Conservation (phyloP, 2,888 invertebrate species). For the Merodon equestris region DNA sequence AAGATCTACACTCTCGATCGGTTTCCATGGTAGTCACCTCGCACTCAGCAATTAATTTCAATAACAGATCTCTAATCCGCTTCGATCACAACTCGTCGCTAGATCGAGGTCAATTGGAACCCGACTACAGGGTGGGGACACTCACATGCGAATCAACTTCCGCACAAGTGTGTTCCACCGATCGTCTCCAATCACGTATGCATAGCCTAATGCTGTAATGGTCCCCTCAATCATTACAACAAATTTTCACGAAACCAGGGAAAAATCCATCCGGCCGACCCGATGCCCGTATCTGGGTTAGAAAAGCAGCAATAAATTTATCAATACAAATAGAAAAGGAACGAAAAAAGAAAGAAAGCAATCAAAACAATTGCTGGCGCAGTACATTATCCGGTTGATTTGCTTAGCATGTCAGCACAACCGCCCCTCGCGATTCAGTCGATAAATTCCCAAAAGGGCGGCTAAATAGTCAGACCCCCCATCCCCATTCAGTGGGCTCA, state of each 20-base stretch:
- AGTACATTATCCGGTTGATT: conserved; percentile 68
- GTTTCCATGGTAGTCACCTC: too few species aligned
- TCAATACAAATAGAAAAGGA: neutral
- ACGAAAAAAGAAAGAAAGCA: conserved; percentile 24
- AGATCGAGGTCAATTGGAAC: too few species aligned
- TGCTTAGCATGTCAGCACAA: conserved; percentile 34
- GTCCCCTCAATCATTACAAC: neutral
- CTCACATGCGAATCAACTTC: conserved; percentile 45
- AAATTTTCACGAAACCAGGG: conserved; percentile 40
- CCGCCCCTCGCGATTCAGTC: conserved; percentile 61
- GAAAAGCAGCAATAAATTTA: conserved; percentile 59
- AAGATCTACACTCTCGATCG: too few species aligned
- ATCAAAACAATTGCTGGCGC: conserved; percentile 67
- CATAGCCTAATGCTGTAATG: too few species aligned
- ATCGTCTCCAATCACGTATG: conserved; percentile 11
- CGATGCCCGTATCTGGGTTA: conserved; percentile 50
- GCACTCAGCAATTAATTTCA: too few species aligned
- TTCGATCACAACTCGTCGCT: too few species aligned
- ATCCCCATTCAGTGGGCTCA: conserved; percentile 31
- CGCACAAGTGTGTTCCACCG: conserved; percentile 42
- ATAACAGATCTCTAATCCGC: too few species aligned
- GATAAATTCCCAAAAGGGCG: conserved; percentile 61
- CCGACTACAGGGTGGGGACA: conserved; percentile 9
- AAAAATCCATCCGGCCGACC: conserved; percentile 14
- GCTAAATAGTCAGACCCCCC: conserved; percentile 22